Percentiles rank a stretch among this genome's conserved stretches.
These are phyloP conservation scores for Eupithecia vulgata DNA, from an alignment of 2,888 invertebrate species.

Conservation along the genomic window DNA sequence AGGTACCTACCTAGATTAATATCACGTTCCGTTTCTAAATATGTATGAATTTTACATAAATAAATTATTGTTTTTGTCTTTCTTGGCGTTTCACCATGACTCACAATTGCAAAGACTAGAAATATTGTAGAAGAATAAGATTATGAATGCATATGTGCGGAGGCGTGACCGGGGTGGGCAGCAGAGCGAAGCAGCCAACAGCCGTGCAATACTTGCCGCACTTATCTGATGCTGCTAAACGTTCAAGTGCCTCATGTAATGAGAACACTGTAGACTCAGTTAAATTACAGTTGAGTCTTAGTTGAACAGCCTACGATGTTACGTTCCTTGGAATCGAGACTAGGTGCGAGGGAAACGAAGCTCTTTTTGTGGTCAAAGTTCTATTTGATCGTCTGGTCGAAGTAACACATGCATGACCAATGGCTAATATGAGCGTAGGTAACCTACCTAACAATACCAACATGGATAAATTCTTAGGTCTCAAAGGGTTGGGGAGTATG, in stretches of 20 bases:
- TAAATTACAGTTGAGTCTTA: background rate
- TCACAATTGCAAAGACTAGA: slow-evolving; percentile 32
- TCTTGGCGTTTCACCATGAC: slow-evolving; percentile 10
- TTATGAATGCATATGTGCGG: slow-evolving; percentile 43
- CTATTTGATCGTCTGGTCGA: background rate
- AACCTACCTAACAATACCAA: too few species aligned
- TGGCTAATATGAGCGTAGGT: too few species aligned
- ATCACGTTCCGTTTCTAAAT: background rate
- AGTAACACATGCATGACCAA: too few species aligned
- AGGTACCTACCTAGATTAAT: too few species aligned
- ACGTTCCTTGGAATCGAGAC: background rate
- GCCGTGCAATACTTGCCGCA: slow-evolving; percentile 56
- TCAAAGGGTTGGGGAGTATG: too few species aligned
- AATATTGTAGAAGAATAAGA: slow-evolving; percentile 41
- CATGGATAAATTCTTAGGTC: too few species aligned
- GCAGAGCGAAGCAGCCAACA: slow-evolving; percentile 56
- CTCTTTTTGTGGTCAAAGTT: background rate
- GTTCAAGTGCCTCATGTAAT: background rate
- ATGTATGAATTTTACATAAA: background rate
- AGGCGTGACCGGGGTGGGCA: slow-evolving; percentile 60
- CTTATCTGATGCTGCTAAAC: slow-evolving; percentile 4
- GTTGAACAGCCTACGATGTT: background rate
- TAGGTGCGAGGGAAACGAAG: background rate
- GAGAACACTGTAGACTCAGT: background rate
- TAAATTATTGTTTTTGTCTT: background rate